Conservation (phyloP, 2,113 vertebrate species). For the Aptenodytes patagonicus region DNA sequence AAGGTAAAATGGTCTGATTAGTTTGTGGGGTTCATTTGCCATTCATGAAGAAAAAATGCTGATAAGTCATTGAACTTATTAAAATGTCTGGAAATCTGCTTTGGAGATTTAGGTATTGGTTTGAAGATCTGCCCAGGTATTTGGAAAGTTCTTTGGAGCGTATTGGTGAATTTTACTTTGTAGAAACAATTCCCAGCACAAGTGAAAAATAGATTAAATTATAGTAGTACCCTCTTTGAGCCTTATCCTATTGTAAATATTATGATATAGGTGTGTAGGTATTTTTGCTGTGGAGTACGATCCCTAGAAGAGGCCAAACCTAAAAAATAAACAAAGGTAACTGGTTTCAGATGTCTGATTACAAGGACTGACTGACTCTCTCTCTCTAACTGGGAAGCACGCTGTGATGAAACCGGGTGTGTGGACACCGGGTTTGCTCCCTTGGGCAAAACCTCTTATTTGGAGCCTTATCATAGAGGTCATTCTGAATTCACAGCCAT, state of each 20-base stretch:
- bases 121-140: background rate
- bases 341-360: conserved; percentile 35
- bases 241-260: background rate
- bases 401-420: background rate
- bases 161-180: background rate
- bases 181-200: background rate
- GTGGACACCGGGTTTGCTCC: background rate
- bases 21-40: background rate
- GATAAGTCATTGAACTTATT: background rate
- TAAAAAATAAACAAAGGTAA: conserved; percentile 47
- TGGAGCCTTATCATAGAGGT: background rate
- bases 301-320: background rate
- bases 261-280: background rate
- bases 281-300: background rate
- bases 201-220: background rate
- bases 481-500: background rate
- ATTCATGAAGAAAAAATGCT: background rate
- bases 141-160: background rate
- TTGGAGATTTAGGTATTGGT: background rate
- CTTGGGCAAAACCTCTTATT: background rate
- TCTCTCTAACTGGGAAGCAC: background rate
- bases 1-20: background rate
- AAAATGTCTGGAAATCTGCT: background rate
- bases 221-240: background rate
- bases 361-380: background rate